phyloP scores from a whole-genome alignment of 2,888 invertebrate genomes.

The Eumerus sabulonum region DNA sequence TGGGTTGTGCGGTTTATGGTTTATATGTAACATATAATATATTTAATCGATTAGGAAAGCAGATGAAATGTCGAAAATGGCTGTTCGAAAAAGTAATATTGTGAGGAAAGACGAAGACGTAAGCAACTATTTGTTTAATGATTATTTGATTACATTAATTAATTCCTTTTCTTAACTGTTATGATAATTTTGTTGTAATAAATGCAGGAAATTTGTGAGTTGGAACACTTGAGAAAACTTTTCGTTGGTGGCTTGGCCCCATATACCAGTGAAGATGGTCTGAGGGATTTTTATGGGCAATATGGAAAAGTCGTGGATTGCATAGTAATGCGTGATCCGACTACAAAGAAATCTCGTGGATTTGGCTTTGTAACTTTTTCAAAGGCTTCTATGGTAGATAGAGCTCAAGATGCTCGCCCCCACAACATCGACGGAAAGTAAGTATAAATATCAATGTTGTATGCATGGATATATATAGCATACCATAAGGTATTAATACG shows the following conservation, averaged over 20 bases:
- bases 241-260: constrained; percentile 98
- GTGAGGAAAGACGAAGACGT: constrained; percentile 12
- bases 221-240: constrained; percentile 91
- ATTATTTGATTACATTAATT: no score
- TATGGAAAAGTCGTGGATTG: constrained; percentile 98
- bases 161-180: no score
- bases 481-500: no score
- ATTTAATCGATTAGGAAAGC: no score
- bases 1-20: no score
- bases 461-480: no score
- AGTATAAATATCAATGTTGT: no score
- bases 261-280: constrained; percentile 92
- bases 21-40: no score
- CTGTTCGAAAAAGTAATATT: no score
- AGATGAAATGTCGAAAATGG: no score
- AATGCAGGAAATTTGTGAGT: constrained; percentile 76
- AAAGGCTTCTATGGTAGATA: constrained; percentile 95
- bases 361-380: constrained; percentile 99
- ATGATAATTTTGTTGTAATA: no score
- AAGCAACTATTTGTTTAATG: no score
- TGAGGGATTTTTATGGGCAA: constrained; percentile 95
- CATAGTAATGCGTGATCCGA: constrained; percentile 97
- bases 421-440: constrained; percentile 94
- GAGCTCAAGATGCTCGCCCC: constrained; percentile 92
- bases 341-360: constrained; percentile 95